These are phyloP conservation scores for Galaxias olidus DNA, from an alignment of 2,797 vertebrate genomes.

Conservation along the genomic window DNA sequence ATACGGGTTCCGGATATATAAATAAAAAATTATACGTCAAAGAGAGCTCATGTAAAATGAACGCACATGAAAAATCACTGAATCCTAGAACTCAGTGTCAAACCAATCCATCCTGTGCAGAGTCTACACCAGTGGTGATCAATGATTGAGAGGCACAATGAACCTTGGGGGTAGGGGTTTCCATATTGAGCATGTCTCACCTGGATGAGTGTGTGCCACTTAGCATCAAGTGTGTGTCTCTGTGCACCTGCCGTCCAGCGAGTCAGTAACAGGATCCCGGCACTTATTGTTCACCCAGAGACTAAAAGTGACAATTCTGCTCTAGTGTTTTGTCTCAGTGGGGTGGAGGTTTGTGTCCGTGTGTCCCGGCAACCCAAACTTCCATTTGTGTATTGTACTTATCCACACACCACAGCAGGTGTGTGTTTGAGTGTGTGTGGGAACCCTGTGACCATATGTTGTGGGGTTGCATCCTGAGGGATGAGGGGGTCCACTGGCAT, in stretches of 20 bases:
- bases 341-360: conserved; percentile 4
- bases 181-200: conserved; percentile 9
- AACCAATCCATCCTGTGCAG: neutral
- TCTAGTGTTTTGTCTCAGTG: conserved; percentile 52
- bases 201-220: neutral
- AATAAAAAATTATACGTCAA: neutral
- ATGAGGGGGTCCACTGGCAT: conserved; percentile 43
- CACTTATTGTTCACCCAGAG: conserved; percentile 49
- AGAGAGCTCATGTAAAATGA: neutral
- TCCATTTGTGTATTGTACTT: neutral
- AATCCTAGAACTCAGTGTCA: too few species aligned
- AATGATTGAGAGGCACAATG: neutral
- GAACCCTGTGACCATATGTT: neutral
- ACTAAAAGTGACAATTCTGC: conserved; percentile 57
- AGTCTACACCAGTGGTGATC: neutral
- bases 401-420: too few species aligned
- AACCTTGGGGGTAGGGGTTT: neutral
- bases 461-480: conserved; percentile 41
- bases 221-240: neutral
- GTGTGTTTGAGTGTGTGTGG: neutral
- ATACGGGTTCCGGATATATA: neutral
- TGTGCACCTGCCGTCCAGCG: conserved; percentile 37
- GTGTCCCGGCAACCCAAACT: neutral
- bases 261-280: conserved; percentile 43
- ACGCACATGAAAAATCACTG: too few species aligned